Percentiles rank a stretch among this genome's conserved stretches.
Evolutionary conservation across 2,888 invertebrate genomes (phyloP).

Genomic region (Xestia rhomboidea): DNA sequence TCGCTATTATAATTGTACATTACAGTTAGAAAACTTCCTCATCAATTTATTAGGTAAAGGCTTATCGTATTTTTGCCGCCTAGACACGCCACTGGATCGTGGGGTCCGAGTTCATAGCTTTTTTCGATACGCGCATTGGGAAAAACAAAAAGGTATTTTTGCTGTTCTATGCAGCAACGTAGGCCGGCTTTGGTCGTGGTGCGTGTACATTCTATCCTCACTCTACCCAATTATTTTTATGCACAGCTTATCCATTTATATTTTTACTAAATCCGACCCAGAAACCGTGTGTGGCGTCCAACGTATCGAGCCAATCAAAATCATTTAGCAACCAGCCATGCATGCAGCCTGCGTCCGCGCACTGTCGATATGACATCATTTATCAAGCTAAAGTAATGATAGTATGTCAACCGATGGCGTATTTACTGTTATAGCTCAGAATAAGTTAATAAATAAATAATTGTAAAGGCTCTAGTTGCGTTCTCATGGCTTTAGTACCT

Average conservation of each 20-base stretch:
- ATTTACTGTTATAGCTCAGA: constrained; percentile 43
- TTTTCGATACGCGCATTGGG: too few species aligned
- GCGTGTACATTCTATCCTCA: too few species aligned
- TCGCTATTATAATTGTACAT: too few species aligned
- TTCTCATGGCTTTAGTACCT: constrained; percentile 6
- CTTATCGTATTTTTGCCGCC: too few species aligned
- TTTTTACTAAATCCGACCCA: not conserved
- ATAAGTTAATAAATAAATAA: constrained; percentile 32
- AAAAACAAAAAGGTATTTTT: too few species aligned
- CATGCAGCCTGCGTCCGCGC: constrained; percentile 22
- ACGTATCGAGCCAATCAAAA: constrained; percentile 11
- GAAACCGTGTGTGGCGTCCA: not conserved
- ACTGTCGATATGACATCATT: constrained; percentile 28
- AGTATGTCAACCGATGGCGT: constrained; percentile 20
- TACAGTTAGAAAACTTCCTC: too few species aligned
- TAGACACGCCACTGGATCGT: too few species aligned
- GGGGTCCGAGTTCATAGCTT: too few species aligned
- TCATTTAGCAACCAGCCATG: too few species aligned
- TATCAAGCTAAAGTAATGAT: constrained; percentile 22
- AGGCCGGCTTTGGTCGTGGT: not conserved
- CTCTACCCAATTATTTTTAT: not conserved
- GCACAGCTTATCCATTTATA: too few species aligned
- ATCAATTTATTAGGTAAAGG: too few species aligned
- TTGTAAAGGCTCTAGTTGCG: constrained; percentile 1
- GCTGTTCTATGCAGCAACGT: not conserved